Percentiles rank a stretch among this genome's conserved stretches.
These are phyloP conservation scores for Sarcophaga caerulescens DNA, from an alignment of 2,888 invertebrate species.

Conservation along the genomic window DNA sequence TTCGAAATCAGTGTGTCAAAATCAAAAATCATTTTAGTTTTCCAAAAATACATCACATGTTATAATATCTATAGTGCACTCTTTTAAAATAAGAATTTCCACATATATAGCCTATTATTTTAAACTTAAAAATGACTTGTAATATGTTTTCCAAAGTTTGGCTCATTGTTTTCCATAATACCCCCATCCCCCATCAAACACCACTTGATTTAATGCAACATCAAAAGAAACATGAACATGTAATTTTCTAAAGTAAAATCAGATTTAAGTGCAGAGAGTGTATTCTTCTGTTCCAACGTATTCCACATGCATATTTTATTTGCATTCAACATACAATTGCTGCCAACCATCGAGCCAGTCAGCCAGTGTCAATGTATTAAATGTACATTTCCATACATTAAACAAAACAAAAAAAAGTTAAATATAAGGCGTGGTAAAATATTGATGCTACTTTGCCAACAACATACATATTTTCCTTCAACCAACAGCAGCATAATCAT, in stretches of 20 bases:
- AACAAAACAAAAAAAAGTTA: constrained; percentile 13
- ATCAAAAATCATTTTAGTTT: no score
- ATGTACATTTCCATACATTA: constrained; percentile 28
- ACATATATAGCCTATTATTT: no score
- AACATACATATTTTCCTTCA: constrained; percentile 31
- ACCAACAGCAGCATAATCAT: constrained; percentile 43
- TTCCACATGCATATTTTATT: no score
- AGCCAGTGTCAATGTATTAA: constrained; percentile 32
- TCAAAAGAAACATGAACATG: constrained; percentile 10
- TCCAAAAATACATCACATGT: no score
- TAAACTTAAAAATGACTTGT: no score
- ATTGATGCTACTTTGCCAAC: constrained; percentile 28
- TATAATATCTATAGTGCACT: no score
- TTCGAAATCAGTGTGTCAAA: no score
- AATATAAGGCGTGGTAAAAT: constrained; percentile 49
- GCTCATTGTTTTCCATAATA: no score
- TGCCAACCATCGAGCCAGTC: neutral
- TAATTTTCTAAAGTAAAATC: constrained; percentile 22
- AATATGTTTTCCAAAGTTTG: no score
- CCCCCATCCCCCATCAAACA: neutral
- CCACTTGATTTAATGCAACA: neutral
- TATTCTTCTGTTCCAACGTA: no score
- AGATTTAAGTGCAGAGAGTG: neutral
- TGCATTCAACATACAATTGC: neutral
- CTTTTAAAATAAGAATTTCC: no score